A percentile compares a stretch with the other conserved stretches of the same genome.
phyloP scores from a whole-genome alignment of 2,113 vertebrate genomes.

The Chelonoidis abingdonii region DNA sequence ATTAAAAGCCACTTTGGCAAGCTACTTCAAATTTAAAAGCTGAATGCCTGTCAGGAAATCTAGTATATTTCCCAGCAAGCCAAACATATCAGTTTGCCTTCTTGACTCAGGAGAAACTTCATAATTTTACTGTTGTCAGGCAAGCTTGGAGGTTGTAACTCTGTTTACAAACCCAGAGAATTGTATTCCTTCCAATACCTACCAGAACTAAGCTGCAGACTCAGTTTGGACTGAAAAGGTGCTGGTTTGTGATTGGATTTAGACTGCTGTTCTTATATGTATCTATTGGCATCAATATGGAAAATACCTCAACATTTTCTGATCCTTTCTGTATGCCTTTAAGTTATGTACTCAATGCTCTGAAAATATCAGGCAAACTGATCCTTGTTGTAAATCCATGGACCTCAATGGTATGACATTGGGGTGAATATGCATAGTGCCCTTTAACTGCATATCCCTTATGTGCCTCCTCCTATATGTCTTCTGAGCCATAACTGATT shows the following conservation, averaged over 20 bases:
- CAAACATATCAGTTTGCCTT: neutral
- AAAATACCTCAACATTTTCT: neutral
- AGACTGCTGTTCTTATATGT: neutral
- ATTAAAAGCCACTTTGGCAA: accelerated
- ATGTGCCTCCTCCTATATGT: neutral
- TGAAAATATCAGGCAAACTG: accelerated
- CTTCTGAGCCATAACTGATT: neutral
- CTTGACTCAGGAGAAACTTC: neutral
- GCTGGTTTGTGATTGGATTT: neutral
- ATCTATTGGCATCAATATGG: neutral
- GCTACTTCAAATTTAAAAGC: neutral
- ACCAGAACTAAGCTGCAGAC: neutral
- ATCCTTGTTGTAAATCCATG: too few relatives aligned
- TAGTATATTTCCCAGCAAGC: neutral
- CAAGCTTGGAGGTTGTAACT: neutral
- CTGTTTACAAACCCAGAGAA: neutral
- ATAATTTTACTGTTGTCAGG: neutral
- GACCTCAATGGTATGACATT: neutral
- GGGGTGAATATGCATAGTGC: neutral
- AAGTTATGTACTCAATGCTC: neutral
- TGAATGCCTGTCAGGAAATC: neutral
- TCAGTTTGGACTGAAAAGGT: neutral
- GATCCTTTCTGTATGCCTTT: neutral
- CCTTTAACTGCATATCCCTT: accelerated
- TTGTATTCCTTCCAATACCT: neutral